Conservation (phyloP, 2,113 vertebrate genomes). For the Tamias sibiricus region DNA sequence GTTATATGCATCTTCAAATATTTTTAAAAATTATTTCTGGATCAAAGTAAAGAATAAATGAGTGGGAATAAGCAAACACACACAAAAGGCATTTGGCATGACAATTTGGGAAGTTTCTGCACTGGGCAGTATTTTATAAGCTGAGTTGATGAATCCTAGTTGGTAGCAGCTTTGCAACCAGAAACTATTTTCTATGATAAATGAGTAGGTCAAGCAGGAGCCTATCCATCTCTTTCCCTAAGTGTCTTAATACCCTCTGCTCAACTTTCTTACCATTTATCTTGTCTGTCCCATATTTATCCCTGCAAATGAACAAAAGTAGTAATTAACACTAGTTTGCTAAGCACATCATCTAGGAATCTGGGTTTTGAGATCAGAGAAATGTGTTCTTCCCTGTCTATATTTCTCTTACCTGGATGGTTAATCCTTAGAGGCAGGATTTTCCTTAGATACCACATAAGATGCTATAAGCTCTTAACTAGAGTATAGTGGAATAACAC, state of each 20-base stretch:
- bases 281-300: neutral
- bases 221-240: neutral
- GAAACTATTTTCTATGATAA: neutral
- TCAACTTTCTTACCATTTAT: neutral
- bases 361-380: neutral
- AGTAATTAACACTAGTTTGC: neutral
- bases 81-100: neutral
- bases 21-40: neutral
- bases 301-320: neutral
- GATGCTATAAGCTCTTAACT: neutral
- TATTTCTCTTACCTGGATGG: neutral
- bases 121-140: neutral
- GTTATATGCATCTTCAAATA: neutral
- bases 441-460: neutral
- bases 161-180: constrained; percentile 11
- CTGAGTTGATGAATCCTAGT: neutral
- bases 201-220: neutral
- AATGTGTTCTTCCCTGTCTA: neutral
- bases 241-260: neutral
- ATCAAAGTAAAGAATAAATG: neutral
- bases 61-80: neutral
- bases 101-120: neutral
- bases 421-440: neutral
- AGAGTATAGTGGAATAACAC: neutral
- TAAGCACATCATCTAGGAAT: neutral